Evolutionary conservation across 2,888 invertebrate species (phyloP).

Genomic region (Cheilosia soror): DNA sequence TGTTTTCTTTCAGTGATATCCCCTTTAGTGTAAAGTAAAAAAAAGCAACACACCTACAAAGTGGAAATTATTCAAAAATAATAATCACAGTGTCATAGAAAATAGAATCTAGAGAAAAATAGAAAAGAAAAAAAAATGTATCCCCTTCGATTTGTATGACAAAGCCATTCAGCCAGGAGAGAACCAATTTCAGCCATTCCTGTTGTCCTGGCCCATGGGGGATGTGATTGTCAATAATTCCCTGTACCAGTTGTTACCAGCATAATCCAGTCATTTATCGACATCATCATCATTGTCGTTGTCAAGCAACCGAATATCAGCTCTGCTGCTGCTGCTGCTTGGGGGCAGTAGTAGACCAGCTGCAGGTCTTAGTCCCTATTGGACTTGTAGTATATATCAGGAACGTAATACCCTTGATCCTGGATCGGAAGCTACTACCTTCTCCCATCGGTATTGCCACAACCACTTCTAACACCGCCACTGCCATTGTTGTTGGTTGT

Average conservation of each 20-base stretch:
- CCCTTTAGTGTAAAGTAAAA: not conserved
- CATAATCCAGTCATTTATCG: constrained; percentile 47
- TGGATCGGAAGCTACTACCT: constrained; percentile 31
- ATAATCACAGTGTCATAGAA: constrained; percentile 38
- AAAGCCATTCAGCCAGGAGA: constrained; percentile 10
- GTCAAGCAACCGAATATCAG: constrained; percentile 44
- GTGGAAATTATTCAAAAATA: constrained; percentile 18
- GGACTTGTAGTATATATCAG: constrained; percentile 16
- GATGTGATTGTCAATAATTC: constrained; percentile 60
- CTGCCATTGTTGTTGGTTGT: constrained; percentile 47
- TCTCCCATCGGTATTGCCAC: constrained; percentile 13
- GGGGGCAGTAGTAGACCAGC: constrained; percentile 60
- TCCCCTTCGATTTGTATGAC: constrained; percentile 18
- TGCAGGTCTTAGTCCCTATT: constrained; percentile 19
- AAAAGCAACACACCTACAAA: constrained; percentile 34
- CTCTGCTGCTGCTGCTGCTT: constrained; percentile 49
- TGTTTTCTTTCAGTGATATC: constrained; percentile 25
- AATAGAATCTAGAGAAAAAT: constrained; percentile 10
- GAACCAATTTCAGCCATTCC: constrained; percentile 19
- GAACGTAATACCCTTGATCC: constrained; percentile 44
- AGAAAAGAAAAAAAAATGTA: constrained; percentile 28
- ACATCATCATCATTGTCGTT: constrained; percentile 42
- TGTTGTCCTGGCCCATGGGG: constrained; percentile 11
- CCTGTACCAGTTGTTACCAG: constrained; percentile 37
- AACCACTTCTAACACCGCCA: constrained; percentile 8